These are phyloP conservation scores for Pammene aurita DNA, from an alignment of 2,888 invertebrate genomes.

Conservation along the genomic window DNA sequence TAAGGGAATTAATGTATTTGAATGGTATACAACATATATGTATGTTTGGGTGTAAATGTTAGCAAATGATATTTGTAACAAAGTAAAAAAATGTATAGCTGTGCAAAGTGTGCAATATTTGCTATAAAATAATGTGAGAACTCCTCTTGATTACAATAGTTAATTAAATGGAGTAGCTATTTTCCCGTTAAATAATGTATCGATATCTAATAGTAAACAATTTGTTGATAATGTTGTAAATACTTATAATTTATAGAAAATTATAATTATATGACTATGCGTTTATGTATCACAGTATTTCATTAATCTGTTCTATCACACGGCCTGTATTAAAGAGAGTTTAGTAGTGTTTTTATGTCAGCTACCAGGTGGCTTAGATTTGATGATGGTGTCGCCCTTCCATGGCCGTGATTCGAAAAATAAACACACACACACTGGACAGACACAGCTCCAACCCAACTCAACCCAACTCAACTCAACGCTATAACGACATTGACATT, in stretches of 20 bases:
- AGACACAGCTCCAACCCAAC: too few relatives aligned
- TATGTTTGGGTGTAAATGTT: conserved; percentile 33
- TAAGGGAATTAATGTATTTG: conserved; percentile 1
- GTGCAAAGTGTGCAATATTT: conserved; percentile 15
- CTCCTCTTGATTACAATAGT: conserved; percentile 32
- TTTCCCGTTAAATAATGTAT: conserved; percentile 53
- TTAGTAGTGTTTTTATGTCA: too few relatives aligned
- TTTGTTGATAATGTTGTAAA: conserved; percentile 78
- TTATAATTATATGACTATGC: conserved; percentile 55
- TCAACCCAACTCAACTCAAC: too few relatives aligned
- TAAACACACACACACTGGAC: too few relatives aligned
- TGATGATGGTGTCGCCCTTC: too few relatives aligned
- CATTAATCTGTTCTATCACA: background rate
- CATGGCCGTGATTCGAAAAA: too few relatives aligned
- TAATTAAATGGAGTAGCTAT: conserved; percentile 41
- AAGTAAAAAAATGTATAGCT: conserved; percentile 8
- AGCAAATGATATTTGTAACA: conserved; percentile 34
- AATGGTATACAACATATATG: conserved; percentile 17
- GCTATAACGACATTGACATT: too few relatives aligned
- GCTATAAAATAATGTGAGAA: conserved; percentile 28
- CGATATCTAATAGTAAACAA: conserved; percentile 50
- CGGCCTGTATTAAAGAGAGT: too few relatives aligned
- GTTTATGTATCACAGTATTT: conserved; percentile 20
- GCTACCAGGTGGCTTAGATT: too few relatives aligned
- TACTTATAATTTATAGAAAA: conserved; percentile 63